Conservation (phyloP, 1,140 invertebrate species). For the Rhopalosiphum padi region DNA sequence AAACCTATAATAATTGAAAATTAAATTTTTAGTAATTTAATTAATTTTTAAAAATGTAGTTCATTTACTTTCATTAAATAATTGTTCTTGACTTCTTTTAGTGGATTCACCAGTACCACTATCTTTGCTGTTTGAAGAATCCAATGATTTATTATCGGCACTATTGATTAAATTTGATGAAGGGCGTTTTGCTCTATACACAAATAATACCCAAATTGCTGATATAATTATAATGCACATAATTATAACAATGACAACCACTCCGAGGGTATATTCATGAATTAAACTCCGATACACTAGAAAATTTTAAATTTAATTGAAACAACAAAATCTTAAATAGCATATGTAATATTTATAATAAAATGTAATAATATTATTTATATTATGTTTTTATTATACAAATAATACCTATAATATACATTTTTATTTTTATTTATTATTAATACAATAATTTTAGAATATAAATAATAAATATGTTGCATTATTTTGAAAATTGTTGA, state of each 20-base stretch:
- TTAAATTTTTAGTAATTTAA: background rate
- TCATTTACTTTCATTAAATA: conserved; percentile 62
- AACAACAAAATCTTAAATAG: background rate
- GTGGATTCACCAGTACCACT: conserved; percentile 71
- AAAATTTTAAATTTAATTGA: background rate
- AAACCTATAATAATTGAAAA: background rate
- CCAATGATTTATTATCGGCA: conserved; percentile 64
- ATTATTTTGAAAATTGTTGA: background rate
- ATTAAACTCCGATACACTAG: conserved; percentile 36
- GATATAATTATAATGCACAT: conserved; percentile 89
- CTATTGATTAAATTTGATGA: conserved; percentile 62
- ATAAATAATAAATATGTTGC: background rate
- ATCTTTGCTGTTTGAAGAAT: conserved; percentile 68
- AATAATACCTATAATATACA: too few species aligned
- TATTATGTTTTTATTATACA: too few species aligned
- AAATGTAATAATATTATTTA: too few species aligned
- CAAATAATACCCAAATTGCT: conserved; percentile 89
- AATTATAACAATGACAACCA: conserved; percentile 88
- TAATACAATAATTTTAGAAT: background rate
- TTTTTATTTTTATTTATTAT: background rate
- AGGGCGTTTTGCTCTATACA: conserved; percentile 79
- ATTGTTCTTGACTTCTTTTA: conserved; percentile 68
- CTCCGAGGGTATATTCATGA: conserved; percentile 67
- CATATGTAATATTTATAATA: background rate
- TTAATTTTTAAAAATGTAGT: background rate